These are phyloP conservation scores for Otis tarda DNA, from an alignment of 2,113 vertebrate species.

Conservation along the genomic window DNA sequence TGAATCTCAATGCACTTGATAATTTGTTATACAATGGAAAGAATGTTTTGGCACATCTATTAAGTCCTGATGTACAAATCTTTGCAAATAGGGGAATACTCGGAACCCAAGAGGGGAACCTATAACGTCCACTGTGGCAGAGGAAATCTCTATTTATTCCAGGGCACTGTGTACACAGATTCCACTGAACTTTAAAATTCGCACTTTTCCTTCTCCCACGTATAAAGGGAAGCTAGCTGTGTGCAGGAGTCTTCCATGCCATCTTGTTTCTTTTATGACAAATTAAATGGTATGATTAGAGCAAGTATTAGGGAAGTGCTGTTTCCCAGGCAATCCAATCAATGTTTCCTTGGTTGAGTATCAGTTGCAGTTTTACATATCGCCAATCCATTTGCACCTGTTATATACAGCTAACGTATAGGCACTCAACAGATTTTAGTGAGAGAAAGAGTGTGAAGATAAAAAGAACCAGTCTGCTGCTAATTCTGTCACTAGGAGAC, in stretches of 20 bases:
- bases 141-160: conserved; percentile 13
- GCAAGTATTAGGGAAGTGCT: conserved; percentile 75
- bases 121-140: background rate
- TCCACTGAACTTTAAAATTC: conserved; percentile 2
- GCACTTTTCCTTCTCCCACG: background rate
- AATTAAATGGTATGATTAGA: conserved; percentile 78
- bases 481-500: conserved; percentile 83
- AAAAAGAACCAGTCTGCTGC: conserved; percentile 68
- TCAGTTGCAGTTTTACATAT: conserved; percentile 80
- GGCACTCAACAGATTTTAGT: conserved; percentile 66
- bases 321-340: conserved; percentile 75
- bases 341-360: conserved; percentile 73
- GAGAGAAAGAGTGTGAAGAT: conserved; percentile 72
- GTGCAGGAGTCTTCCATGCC: conserved; percentile 25
- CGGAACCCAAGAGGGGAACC: background rate
- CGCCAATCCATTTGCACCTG: conserved; percentile 76
- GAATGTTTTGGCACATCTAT: conserved; percentile 85
- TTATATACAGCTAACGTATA: conserved; percentile 72
- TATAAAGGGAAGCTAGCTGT: conserved; percentile 11
- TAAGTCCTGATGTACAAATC: conserved; percentile 81
- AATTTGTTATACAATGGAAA: conserved; percentile 88
- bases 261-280: conserved; percentile 74
- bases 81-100: conserved; percentile 51
- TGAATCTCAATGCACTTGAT: conserved; percentile 86
- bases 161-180: background rate